A percentile compares a stretch with the other conserved stretches of the same genome.
These are phyloP conservation scores for Isaurus tuberculatus DNA, from an alignment of 92 coral and sea anemone genomes.

Conservation along the genomic window DNA sequence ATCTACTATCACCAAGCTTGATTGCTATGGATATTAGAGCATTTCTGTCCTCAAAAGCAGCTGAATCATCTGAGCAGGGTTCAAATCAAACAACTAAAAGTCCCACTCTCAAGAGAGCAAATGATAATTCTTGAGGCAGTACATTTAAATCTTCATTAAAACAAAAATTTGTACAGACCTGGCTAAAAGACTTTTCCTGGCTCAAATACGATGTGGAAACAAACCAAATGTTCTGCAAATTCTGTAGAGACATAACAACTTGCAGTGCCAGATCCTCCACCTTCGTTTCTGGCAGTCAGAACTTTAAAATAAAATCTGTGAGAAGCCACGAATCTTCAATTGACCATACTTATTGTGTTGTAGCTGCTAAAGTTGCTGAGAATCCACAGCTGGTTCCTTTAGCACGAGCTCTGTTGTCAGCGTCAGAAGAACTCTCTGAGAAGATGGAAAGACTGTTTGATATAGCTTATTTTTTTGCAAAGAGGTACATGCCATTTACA, in stretches of 20 bases:
- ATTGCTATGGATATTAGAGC: slow-evolving; percentile 13
- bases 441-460: slow-evolving; percentile 51
- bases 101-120: slow-evolving; percentile 33
- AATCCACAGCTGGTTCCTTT: slow-evolving; percentile 52
- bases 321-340: slow-evolving; percentile 54
- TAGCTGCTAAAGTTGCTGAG: slow-evolving; percentile 57
- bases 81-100: slow-evolving; percentile 26
- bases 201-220: slow-evolving; percentile 52
- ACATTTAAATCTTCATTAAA: slow-evolving; percentile 50
- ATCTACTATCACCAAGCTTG: no score
- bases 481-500: slow-evolving; percentile 56
- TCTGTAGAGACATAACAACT: slow-evolving; percentile 58
- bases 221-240: slow-evolving; percentile 58
- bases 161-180: slow-evolving; percentile 51
- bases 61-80: slow-evolving; percentile 13
- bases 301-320: slow-evolving; percentile 54
- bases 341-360: slow-evolving; percentile 52
- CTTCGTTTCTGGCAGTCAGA: slow-evolving; percentile 63
- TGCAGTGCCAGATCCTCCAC: slow-evolving; percentile 61
- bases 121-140: slow-evolving; percentile 32
- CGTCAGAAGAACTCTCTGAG: slow-evolving; percentile 41
- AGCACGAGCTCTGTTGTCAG: slow-evolving; percentile 34
- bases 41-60: slow-evolving; percentile 31
- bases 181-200: slow-evolving; percentile 59
- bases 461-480: slow-evolving; percentile 47